phyloP scores from a whole-genome alignment of 2,113 vertebrate species.

The Empidonax alnorum region DNA sequence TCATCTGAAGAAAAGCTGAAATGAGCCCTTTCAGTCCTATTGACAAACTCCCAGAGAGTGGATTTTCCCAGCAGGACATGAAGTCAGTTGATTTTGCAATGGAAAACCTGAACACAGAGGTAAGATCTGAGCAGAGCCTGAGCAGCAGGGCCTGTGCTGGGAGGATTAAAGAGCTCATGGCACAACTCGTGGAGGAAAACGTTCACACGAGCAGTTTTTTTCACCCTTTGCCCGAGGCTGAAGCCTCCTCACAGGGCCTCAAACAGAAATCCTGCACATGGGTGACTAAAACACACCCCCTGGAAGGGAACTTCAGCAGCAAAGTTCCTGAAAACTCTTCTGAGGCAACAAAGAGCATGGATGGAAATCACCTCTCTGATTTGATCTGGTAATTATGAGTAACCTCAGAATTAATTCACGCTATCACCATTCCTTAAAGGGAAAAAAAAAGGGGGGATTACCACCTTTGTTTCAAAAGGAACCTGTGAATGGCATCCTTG shows the following conservation, averaged over 20 bases:
- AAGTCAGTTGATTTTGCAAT: background rate
- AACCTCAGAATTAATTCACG: background rate
- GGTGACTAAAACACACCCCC: background rate
- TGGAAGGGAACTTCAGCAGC: background rate
- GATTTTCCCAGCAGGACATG: background rate
- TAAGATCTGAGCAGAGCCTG: background rate
- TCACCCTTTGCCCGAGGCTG: background rate
- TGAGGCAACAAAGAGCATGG: background rate
- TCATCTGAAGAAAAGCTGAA: background rate
- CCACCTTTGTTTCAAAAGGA: background rate
- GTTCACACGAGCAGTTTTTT: background rate
- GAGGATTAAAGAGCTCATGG: background rate
- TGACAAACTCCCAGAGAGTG: background rate
- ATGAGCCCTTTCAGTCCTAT: background rate
- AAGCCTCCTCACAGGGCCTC: background rate
- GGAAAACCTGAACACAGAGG: background rate
- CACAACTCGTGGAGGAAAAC: fast-evolving
- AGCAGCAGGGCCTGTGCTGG: background rate
- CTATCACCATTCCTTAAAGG: background rate
- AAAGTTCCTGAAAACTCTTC: background rate
- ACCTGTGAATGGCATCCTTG: background rate
- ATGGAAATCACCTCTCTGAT: background rate
- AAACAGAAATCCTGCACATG: background rate
- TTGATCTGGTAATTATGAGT: background rate
- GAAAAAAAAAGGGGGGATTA: background rate